These are phyloP conservation scores for Drosophila ambigua DNA, from an alignment of 1,140 invertebrate genomes.

Conservation along the genomic window DNA sequence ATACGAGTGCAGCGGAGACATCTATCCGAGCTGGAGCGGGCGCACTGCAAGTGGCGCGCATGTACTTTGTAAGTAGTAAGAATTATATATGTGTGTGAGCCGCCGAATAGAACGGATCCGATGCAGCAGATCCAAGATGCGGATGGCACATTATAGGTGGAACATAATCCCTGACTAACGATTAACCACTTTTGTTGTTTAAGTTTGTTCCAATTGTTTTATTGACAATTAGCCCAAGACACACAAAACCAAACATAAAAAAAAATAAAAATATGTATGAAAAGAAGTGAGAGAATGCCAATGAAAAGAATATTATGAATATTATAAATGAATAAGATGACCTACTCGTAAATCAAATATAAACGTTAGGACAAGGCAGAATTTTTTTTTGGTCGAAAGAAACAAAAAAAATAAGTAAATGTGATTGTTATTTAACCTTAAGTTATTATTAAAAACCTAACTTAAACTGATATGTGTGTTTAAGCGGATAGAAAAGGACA, in stretches of 20 bases:
- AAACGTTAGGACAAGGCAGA: conserved; percentile 35
- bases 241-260: background rate
- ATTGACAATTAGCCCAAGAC: conserved; percentile 69
- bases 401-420: conserved; percentile 68
- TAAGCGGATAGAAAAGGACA: conserved; percentile 49
- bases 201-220: conserved; percentile 75
- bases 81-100: conserved; percentile 42
- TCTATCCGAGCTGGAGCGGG: background rate
- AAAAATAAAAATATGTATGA: conserved; percentile 13
- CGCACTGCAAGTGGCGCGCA: conserved; percentile 65
- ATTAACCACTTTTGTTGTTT: conserved; percentile 65
- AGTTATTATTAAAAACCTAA: conserved; percentile 69
- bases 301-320: conserved; percentile 50
- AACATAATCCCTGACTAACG: conserved; percentile 41
- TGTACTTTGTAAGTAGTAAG: conserved; percentile 62
- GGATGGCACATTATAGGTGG: conserved; percentile 20
- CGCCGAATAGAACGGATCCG: conserved; percentile 11
- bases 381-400: conserved; percentile 66
- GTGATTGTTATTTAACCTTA: conserved; percentile 82
- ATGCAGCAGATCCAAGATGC: background rate
- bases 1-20: background rate
- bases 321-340: conserved; percentile 42
- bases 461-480: conserved; percentile 66
- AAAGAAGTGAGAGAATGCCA: conserved; percentile 19
- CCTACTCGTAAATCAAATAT: conserved; percentile 51